Evolutionary conservation across 2,113 vertebrate species (phyloP), one percentile per base, ranked within the genome.

Genomic region (Glaucidium brasilianum): DNA sequence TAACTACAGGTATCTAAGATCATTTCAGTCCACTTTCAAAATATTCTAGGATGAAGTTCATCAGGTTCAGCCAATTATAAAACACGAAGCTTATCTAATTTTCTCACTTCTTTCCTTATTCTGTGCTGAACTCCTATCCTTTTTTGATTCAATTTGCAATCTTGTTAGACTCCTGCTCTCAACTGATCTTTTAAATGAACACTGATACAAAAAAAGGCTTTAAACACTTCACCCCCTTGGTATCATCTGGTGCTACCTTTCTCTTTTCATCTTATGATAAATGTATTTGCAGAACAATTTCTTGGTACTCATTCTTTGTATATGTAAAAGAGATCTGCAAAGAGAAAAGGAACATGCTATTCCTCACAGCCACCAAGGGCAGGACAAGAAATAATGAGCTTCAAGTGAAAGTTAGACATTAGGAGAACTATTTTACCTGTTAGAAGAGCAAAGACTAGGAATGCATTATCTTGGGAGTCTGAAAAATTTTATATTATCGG

Each of bases 41-140:
- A 94, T 92, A 88, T 53, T 93, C 45, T 66, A 66, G 77, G 62
- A 94, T 88, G 78, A 96, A 88, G 93, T 92, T 96, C 93, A 90
- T 96, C 96, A 95, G 85, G 90, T 96, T 96, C 84, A 95, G 58
- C 90, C 92, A 96, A 93, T 97, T 97, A 93, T 93, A 92, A 85
- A 94, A 90, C 87, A 95, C 2, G 1, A 94, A 90, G 32, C 77
- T 96, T 85, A 85, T 85, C 58, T 96, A 94, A 94, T 94, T 97
- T 97, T 88, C 81, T 93, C 47, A 64, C 39, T 76, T 87, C 69
- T 92, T 94, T 79, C 81, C 5, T 95, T 94, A 85, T 90, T 95
- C 66, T 73, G 4, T 85, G 77, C 49, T 90, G 77, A 94, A 93
- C 39, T 85, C 73, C 85, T 71, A 77, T 77, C n/a, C 59, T 84